Evolutionary conservation across 1,140 invertebrate genomes (phyloP).

Genomic region (Dendroctonus valens): DNA sequence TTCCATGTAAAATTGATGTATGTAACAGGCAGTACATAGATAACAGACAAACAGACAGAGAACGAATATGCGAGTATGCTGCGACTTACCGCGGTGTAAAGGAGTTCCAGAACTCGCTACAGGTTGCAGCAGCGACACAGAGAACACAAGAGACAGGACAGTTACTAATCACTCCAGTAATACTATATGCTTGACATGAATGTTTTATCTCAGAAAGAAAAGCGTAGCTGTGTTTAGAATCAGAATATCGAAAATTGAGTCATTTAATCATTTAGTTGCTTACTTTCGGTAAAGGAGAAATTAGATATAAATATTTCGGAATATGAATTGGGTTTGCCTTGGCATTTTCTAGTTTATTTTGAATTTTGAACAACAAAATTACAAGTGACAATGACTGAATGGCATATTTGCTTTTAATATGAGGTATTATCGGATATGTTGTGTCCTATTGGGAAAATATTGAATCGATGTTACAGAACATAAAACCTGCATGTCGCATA

Average conservation of each 20-base stretch:
- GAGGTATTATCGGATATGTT: no score
- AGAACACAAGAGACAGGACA: conserved; percentile 72
- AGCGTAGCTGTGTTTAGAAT: not conserved
- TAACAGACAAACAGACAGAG: conserved; percentile 49
- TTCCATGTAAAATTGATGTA: conserved; percentile 20
- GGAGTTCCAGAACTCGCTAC: conserved; percentile 95
- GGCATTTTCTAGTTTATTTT: not conserved
- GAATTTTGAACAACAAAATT: not conserved
- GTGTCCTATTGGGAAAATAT: no score
- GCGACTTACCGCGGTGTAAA: conserved; percentile 95
- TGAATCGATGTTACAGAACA: not conserved
- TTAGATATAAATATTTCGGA: no score
- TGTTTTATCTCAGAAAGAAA: conserved; percentile 11
- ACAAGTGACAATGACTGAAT: no score
- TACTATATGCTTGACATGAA: conserved; percentile 51
- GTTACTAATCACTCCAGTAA: conserved; percentile 68
- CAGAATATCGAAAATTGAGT: no score
- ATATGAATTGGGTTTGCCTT: no score
- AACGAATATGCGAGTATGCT: conserved; percentile 55
- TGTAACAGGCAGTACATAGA: conserved; percentile 50
- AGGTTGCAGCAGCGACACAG: conserved; percentile 67
- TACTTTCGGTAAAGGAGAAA: no score
- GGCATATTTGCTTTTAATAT: no score
- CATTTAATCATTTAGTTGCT: no score
- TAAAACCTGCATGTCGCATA: conserved; percentile 27